Base-by-base conservation (phyloP, 1,140 invertebrate species). In the Acromyrmex charruanus region DNA sequence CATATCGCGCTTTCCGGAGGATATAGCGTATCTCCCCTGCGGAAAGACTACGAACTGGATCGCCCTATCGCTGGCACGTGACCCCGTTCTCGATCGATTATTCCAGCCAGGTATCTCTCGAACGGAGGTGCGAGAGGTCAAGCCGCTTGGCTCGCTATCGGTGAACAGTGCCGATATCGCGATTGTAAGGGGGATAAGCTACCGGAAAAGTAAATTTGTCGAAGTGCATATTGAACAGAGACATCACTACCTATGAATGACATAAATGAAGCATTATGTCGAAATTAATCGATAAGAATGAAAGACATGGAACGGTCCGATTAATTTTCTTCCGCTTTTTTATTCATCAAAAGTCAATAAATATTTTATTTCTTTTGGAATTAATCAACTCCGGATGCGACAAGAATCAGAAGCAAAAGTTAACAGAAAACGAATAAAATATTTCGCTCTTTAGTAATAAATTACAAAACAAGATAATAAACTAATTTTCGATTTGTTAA, bases 81-180 rank as follows among this genome's bases (percentile, higher is more conserved):
- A 88, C 87, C 82, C 81, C 59, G 63, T 79, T 74, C 44, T 53
- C 82, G 35, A 88, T 88, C 84, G 84, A 88, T 88, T 88, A 88
- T 88, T 88, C 82, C 58, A 9, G 28, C 87, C 74, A 79, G 82
- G 72, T 79, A 88, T 86, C 66, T 77, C 55, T 51, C 58, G 35
- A 71, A 75, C 49, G 18, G 31, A 74, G 77, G 44, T 87, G 72
- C 77, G 53, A 87, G 55, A 88, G 74, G 72, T 88, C 82, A 77
- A 80, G 49, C 59, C 28, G 75, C 31, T 65, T 66, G 18, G 18
- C 35, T 25, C 49, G 18, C 66, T 63, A 63, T 84, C 69, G 18
- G 28, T n/a, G 44, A 16, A 14, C 69, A n/a, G 35, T n/a, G 21
- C 25, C 65, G 80, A 82, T 82, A 82, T 72, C 68, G 39, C 39